Conservation (phyloP, 2,113 vertebrate genomes). For the Thinocorus orbignyianus region DNA sequence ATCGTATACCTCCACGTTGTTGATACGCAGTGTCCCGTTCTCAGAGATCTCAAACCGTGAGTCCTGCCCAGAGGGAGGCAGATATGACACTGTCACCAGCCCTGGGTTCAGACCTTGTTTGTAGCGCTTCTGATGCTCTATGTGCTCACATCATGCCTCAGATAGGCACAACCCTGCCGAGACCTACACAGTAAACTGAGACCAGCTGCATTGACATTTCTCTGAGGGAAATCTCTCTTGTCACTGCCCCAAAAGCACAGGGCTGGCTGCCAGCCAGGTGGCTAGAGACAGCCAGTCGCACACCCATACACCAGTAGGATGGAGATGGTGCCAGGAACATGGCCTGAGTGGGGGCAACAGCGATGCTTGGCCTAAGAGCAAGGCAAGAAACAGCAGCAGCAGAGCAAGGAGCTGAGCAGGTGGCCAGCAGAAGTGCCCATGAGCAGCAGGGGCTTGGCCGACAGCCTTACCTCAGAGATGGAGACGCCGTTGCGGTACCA, state of each 20-base stretch:
- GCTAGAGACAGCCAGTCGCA: background rate
- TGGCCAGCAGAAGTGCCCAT: background rate
- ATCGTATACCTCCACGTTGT: conserved; percentile 93
- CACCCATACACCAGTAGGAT: background rate
- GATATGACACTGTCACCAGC: background rate
- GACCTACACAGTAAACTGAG: background rate
- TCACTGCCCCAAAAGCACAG: background rate
- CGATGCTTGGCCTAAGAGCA: background rate
- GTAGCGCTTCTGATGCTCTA: background rate
- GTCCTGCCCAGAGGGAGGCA: conserved; percentile 77
- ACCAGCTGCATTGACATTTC: background rate
- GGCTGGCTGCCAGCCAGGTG: background rate
- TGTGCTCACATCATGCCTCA: accelerated
- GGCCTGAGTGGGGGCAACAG: background rate
- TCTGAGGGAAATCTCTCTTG: background rate
- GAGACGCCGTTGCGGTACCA: conserved; percentile 86
- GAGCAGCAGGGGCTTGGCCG: background rate
- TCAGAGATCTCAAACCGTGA: conserved; percentile 84
- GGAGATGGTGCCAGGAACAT: background rate
- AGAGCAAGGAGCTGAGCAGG: background rate
- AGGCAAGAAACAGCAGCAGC: background rate
- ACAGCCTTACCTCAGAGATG: conserved; percentile 85
- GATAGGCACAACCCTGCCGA: background rate
- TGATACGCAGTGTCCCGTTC: conserved; percentile 92
- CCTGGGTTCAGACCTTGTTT: background rate